phyloP scores from a whole-genome alignment of 2,888 invertebrate species.

The Mythimna lalbum region DNA sequence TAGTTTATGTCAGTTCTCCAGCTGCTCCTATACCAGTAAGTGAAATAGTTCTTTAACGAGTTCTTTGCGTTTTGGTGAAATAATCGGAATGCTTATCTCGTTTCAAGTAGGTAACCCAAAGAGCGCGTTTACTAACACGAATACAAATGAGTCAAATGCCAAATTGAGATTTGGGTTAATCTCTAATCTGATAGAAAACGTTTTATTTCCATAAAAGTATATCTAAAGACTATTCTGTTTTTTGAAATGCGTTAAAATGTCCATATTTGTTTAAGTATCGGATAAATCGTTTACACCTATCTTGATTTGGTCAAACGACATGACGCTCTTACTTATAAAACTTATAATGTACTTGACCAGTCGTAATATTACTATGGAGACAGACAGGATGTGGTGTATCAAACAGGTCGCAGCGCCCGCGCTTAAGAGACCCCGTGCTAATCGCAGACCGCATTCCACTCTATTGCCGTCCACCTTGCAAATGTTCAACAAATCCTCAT shows the following conservation, averaged over 20 bases:
- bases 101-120: constrained; percentile 25
- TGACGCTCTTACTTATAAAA: constrained; percentile 20
- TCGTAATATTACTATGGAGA: constrained; percentile 43
- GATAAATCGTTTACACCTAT: background rate
- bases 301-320: constrained; percentile 7
- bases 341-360: constrained; percentile 15
- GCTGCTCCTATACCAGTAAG: background rate
- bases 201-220: constrained; percentile 2
- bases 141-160: constrained; percentile 38
- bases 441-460: constrained; percentile 67
- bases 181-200: constrained; percentile 8
- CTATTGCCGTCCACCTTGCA: constrained; percentile 52
- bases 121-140: constrained; percentile 20
- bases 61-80: background rate
- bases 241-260: background rate
- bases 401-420: constrained; percentile 62
- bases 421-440: constrained; percentile 60
- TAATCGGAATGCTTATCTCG: constrained; percentile 19
- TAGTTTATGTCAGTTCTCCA: constrained; percentile 10
- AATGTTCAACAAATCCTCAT: constrained; percentile 34
- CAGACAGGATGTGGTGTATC: constrained; percentile 62
- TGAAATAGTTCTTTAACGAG: background rate
- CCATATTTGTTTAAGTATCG: constrained; percentile 5
- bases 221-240: constrained; percentile 2
- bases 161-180: constrained; percentile 36